A percentile compares a stretch with the other conserved stretches of the same genome.
Conservation (phyloP, 2,797 vertebrate genomes). For the Chelidonichthys spinosus region DNA sequence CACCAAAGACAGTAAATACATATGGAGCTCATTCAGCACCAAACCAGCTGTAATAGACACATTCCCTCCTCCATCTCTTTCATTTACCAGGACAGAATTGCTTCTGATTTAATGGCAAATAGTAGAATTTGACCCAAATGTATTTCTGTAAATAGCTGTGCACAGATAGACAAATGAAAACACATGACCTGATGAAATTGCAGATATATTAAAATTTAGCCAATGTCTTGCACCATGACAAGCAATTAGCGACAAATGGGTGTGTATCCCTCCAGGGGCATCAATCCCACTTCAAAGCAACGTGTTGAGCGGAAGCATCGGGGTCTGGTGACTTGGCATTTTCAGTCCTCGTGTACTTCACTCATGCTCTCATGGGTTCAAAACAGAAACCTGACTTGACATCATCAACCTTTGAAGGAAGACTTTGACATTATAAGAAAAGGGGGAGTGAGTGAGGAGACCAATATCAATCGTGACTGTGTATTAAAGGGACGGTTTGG, state of each 20-base stretch:
- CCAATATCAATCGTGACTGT: not conserved
- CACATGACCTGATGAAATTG: conserved; percentile 64
- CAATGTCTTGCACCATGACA: conserved; percentile 55
- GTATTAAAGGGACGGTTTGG: not conserved
- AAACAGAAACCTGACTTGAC: not conserved
- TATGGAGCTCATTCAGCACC: conserved; percentile 70
- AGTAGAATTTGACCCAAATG: conserved; percentile 71
- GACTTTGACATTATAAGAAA: not conserved
- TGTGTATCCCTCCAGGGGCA: conserved; percentile 39
- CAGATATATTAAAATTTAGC: conserved; percentile 54
- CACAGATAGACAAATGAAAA: conserved; percentile 70
- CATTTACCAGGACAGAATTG: conserved; percentile 69
- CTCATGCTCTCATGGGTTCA: not conserved
- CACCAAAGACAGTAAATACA: conserved; percentile 62
- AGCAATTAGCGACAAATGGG: conserved; percentile 59
- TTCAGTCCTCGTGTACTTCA: not conserved
- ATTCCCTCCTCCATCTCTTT: conserved; percentile 67
- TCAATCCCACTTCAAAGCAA: conserved; percentile 42
- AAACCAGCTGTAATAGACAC: conserved; percentile 73
- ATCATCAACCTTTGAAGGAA: not conserved
- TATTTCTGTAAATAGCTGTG: conserved; percentile 56
- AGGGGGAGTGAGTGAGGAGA: not conserved
- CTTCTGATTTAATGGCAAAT: conserved; percentile 72
- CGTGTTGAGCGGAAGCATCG: conserved; percentile 3
- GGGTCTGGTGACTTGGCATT: conserved; percentile 24